A percentile compares a stretch with the other conserved stretches of the same genome.
These are phyloP conservation scores for Semnornis frantzii DNA, from an alignment of 2,113 vertebrate species.

Conservation along the genomic window DNA sequence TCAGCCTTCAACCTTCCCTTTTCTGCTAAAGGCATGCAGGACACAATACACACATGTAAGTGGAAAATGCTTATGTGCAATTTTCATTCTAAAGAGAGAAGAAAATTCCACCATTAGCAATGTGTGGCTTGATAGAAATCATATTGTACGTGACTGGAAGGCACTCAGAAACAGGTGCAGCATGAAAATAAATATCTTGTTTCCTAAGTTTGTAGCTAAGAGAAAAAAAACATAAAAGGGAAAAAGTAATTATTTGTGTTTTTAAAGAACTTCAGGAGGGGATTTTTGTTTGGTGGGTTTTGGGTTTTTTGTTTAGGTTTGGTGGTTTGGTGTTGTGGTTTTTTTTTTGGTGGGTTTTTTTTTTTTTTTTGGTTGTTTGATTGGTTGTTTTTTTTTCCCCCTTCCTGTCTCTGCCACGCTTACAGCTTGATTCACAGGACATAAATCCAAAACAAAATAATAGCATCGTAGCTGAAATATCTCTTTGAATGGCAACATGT, in stretches of 20 bases:
- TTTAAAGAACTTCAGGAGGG: background rate
- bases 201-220: background rate
- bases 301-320: no score
- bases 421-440: background rate
- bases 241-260: background rate
- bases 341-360: no score
- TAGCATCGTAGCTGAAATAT: background rate
- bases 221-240: background rate
- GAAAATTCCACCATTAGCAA: background rate
- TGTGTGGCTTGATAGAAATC: background rate
- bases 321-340: no score
- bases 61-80: background rate
- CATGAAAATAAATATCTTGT: background rate
- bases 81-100: background rate
- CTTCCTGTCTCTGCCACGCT: background rate
- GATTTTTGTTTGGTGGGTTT: no score
- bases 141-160: background rate
- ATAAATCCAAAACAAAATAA: background rate
- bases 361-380: no score
- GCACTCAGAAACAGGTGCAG: background rate
- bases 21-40: background rate
- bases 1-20: background rate
- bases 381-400: no score
- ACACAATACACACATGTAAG: accelerated
- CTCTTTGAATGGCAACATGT: background rate